A percentile compares a stretch with the other conserved stretches of the same genome.
phyloP scores from a whole-genome alignment of 64 coral and sea anemone genomes.

The Catalaphyllia jardinei region DNA sequence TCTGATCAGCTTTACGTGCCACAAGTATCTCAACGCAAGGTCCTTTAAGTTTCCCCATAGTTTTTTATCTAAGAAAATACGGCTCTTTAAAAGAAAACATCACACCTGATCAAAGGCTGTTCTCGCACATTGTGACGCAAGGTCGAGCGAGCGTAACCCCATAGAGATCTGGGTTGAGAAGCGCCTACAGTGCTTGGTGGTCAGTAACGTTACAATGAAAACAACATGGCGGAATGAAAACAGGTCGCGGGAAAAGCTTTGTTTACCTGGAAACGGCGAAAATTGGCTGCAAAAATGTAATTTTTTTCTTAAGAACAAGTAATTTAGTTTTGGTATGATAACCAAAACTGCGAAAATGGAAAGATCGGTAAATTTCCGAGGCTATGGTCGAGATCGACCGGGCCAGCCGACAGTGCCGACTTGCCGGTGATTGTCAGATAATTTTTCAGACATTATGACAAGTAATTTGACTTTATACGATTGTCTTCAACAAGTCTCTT shows the following conservation, averaged over 20 bases:
- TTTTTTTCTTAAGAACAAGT: not conserved
- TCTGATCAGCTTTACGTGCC: too few species aligned
- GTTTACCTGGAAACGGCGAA: slow-evolving; percentile 18
- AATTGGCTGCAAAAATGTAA: not conserved
- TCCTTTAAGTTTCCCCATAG: too few species aligned
- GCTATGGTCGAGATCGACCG: not conserved
- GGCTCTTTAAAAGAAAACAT: too few species aligned
- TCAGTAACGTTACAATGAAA: not conserved
- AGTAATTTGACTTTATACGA: slow-evolving; percentile 34
- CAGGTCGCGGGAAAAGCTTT: slow-evolving; percentile 15
- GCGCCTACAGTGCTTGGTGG: not conserved
- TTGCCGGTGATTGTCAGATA: not conserved
- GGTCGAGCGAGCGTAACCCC: too few species aligned
- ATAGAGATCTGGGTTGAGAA: too few species aligned
- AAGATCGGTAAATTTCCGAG: not conserved
- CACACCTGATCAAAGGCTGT: too few species aligned
- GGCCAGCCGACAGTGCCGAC: not conserved
- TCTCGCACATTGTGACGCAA: not conserved
- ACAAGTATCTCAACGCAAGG: too few species aligned
- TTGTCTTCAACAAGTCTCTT: slow-evolving; percentile 61
- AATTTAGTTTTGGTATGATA: not conserved
- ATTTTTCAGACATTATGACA: not conserved
- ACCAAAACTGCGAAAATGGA: not conserved
- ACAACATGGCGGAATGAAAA: not conserved
- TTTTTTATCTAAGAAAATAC: too few species aligned